Evolutionary conservation across 2,797 vertebrate genomes (phyloP), one percentile per base, ranked within the genome.

Genomic region (Tauraco hartlaubi): DNA sequence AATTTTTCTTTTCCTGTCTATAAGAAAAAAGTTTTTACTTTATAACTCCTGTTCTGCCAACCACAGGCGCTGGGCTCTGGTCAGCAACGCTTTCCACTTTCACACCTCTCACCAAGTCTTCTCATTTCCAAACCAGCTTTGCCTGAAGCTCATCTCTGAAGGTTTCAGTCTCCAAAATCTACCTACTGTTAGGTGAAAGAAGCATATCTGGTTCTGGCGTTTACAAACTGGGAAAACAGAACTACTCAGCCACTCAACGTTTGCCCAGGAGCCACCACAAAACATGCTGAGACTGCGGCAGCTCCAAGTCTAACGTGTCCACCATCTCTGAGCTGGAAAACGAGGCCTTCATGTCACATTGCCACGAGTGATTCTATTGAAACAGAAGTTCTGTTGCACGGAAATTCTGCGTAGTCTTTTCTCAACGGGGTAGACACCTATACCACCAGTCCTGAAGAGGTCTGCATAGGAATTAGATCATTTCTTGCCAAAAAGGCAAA

Each of bases 21-120:
- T 62, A 68, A 37, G 37, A 28, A 82, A 81, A 75, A 13, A 0
- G 2, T 12, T 17, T 9, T 44, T 29, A 33, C 33, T 10, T 29
- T 49, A 92, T 93, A 95, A 92, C 46, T 88, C 80, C 68, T 93
- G 31, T 64, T 39, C 77, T 86, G 80, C 81, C 66, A 90, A 25
- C 39, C 39, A 41, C 8, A 52, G 52, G 20, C 16, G 69, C 35
- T 20, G 33, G 63, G 49, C 49, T 91, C 51, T 85, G 43, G 17
- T 73, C 26, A 77, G 64, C n/a, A 46, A 41, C 7, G 6, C 25
- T 78, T 88, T 80, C 41, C 46, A 28, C 20, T 26, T 41, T 46
- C 80, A 63, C 35, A 58, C 16, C 39, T 46, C 14, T 10, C 37
- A 89, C 29, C 69, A 88, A 85, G 21, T 25, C 25, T 21, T 15